These are phyloP conservation scores for Leucophenga maculata DNA, from an alignment of 2,888 invertebrate species.

Conservation along the genomic window DNA sequence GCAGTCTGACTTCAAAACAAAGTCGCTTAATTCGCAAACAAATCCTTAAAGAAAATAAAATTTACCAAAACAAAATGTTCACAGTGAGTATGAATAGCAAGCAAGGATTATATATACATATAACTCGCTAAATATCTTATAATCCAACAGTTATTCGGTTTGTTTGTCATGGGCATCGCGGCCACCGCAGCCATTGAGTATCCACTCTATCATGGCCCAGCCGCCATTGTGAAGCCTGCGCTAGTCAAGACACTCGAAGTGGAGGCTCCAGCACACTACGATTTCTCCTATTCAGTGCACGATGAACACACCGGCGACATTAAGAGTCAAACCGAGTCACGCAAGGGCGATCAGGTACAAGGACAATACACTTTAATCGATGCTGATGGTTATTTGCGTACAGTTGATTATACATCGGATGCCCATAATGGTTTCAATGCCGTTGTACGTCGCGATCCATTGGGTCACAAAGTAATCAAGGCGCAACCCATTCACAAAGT, in stretches of 20 bases:
- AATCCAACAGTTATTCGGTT: slow-evolving; percentile 55
- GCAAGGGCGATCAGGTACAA: slow-evolving; percentile 74
- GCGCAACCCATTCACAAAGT: slow-evolving; percentile 69
- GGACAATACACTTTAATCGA: slow-evolving; percentile 75
- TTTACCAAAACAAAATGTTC: slow-evolving; percentile 41
- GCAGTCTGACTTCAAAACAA: slow-evolving; percentile 52
- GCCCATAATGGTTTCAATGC: slow-evolving; percentile 75
- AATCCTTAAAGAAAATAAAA: slow-evolving; percentile 45
- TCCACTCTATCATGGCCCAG: slow-evolving; percentile 53
- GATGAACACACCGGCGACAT: slow-evolving; percentile 75
- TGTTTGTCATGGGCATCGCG: slow-evolving; percentile 60
- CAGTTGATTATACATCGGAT: slow-evolving; percentile 75
- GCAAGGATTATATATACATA: background rate
- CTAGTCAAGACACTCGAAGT: slow-evolving; percentile 65
- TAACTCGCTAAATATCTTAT: background rate
- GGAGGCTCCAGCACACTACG: slow-evolving; percentile 73
- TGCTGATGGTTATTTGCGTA: slow-evolving; percentile 74
- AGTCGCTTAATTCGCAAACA: slow-evolving; percentile 32
- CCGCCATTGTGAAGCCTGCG: slow-evolving; percentile 57
- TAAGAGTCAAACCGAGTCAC: slow-evolving; percentile 74
- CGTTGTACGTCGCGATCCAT: slow-evolving; percentile 74
- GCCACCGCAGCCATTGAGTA: slow-evolving; percentile 64
- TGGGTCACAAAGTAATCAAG: slow-evolving; percentile 68
- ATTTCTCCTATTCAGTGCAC: slow-evolving; percentile 73
- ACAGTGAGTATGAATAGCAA: slow-evolving; percentile 38